Evolutionary conservation across 1,140 invertebrate genomes (phyloP).

Genomic region (Drosophila pallidifrons): DNA sequence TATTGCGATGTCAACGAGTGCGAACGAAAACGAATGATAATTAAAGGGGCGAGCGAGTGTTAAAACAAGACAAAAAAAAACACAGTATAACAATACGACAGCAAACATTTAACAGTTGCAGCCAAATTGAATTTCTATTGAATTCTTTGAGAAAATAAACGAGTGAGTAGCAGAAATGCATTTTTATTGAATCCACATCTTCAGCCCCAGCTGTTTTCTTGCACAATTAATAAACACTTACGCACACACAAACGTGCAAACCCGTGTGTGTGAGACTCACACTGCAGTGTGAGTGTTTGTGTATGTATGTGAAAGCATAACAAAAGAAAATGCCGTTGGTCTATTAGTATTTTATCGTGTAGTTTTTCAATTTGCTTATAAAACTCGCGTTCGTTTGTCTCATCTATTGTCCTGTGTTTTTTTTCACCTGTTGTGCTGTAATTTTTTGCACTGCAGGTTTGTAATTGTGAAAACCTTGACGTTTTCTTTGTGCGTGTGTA

Average conservation of each 20-base stretch:
- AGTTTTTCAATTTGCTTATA: slow-evolving; percentile 9
- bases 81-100: slow-evolving; percentile 27
- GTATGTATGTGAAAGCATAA: slow-evolving; percentile 56
- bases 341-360: slow-evolving; percentile 22
- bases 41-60: slow-evolving; percentile 37
- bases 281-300: slow-evolving; percentile 17
- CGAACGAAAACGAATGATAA: slow-evolving; percentile 32
- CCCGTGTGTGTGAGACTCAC: neutral
- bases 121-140: slow-evolving; percentile 17
- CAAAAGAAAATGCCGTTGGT: slow-evolving; percentile 62
- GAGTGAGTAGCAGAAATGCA: slow-evolving; percentile 52
- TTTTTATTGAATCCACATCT: slow-evolving; percentile 37
- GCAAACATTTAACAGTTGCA: slow-evolving; percentile 28
- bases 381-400: neutral
- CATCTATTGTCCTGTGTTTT: neutral
- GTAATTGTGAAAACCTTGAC: slow-evolving; percentile 59
- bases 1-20: slow-evolving; percentile 55
- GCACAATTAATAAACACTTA: slow-evolving; percentile 55
- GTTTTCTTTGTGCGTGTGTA: slow-evolving; percentile 50
- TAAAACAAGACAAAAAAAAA: slow-evolving; percentile 30
- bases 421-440: slow-evolving; percentile 56
- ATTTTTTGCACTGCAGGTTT: neutral
- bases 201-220: slow-evolving; percentile 64
- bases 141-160: slow-evolving; percentile 14
- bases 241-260: slow-evolving; percentile 19